phyloP scores from a whole-genome alignment of 2,797 vertebrate genomes.

The Thalassophryne amazonica region DNA sequence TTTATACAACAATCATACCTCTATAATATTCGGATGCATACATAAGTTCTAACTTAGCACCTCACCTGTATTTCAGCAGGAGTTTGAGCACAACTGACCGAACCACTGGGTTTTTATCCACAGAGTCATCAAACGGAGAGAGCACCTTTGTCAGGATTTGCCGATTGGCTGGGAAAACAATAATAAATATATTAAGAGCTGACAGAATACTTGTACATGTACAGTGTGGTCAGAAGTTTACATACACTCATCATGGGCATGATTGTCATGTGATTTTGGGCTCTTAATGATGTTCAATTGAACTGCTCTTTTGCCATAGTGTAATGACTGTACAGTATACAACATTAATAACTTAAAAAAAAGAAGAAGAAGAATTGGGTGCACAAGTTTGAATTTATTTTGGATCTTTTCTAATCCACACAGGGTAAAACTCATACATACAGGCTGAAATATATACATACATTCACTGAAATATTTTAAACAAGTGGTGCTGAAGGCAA shows the following conservation, averaged over 20 bases:
- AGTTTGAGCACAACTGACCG: constrained; percentile 93
- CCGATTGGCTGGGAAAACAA: constrained; percentile 42
- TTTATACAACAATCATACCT: background rate
- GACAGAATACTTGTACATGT: background rate
- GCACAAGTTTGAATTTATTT: too few relatives aligned
- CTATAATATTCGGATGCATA: fast-evolving
- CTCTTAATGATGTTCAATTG: too few relatives aligned
- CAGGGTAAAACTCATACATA: too few relatives aligned
- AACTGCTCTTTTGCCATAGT: too few relatives aligned
- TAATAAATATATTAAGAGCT: background rate
- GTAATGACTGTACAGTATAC: too few relatives aligned
- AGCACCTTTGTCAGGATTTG: constrained; percentile 82
- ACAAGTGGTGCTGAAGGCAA: too few relatives aligned
- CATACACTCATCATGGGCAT: background rate
- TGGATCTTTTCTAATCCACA: too few relatives aligned
- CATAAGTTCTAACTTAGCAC: background rate
- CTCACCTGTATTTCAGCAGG: constrained; percentile 93
- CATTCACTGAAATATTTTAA: too few relatives aligned
- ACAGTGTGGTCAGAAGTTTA: background rate
- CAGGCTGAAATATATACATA: too few relatives aligned
- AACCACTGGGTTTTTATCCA: constrained; percentile 90
- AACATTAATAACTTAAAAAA: too few relatives aligned
- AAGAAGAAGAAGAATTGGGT: too few relatives aligned
- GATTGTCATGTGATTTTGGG: too few relatives aligned
- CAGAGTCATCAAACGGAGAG: constrained; percentile 90